Evolutionary conservation across 2,797 vertebrate genomes (phyloP), one percentile per base, ranked within the genome.

Genomic region (Esox lucius): DNA sequence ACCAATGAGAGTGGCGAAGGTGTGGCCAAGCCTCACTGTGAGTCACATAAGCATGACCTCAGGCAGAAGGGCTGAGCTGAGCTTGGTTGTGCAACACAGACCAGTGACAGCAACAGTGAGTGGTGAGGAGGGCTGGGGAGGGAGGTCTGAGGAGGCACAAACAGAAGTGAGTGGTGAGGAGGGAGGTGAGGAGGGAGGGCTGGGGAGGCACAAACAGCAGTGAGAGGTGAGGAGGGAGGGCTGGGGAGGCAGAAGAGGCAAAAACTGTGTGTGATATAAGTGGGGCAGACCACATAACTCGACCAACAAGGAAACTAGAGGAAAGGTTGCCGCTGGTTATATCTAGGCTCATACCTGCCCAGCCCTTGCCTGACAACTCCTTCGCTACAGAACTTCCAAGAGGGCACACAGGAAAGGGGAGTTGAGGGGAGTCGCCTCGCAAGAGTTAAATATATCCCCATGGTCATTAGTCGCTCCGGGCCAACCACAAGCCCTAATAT

Each of bases 311-410:
- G 88, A 90, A 94, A 93, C 84, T 95, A 81, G 94, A 91, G 92
- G 90, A 95, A 94, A 95, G 94, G 94, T 95, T 92, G 92, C 3
- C 56, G 1, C 83, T 81, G 76, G 84, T 85, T 90, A 84, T 85
- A 87, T 87, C 80, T 87, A 79, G 89, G 89, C 88, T 75, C 87
- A 84, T 77, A 85, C 86, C 84, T 86, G 86, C n/a, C 83, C 83
- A 78, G 72, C 75, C 80, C 72, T n/a, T 19, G 1, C 53, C 71
- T 46, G 83, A 70, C 81, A 81, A 85, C 85, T 82, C 85, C 67
- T 76, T 74, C 72, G 74, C 78, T 81, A 84, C 83, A 85, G 71
- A 87, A 86, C 84, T 87, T 81, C 74, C 62, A 79, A 78, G 86
- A 86, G 81, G 17, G 5, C 73, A 76, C 78, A 76, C 77, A 77